Percentiles rank a stretch among this genome's conserved stretches.
Conservation (phyloP, 2,113 vertebrate genomes). For the cat (Felis catus) region DNA sequence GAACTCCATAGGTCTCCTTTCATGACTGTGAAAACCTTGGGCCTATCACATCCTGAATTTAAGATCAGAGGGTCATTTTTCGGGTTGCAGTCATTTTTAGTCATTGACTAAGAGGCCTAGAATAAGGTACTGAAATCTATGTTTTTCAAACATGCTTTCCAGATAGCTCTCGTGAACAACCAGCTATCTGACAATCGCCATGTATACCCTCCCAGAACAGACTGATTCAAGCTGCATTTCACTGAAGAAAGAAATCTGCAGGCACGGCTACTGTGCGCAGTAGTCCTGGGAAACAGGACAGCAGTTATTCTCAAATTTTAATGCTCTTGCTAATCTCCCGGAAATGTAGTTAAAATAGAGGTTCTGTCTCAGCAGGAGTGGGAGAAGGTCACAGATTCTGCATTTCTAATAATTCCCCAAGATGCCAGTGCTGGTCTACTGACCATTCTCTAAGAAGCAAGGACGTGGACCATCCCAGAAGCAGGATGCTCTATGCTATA, state of each 20-base stretch:
- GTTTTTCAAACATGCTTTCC: background rate
- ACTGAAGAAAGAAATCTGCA: background rate
- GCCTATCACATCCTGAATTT: background rate
- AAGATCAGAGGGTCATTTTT: background rate
- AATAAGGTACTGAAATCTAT: background rate
- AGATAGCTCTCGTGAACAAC: background rate
- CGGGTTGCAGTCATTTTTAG: background rate
- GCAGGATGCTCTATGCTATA: background rate
- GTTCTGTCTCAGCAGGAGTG: background rate
- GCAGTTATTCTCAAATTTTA: background rate
- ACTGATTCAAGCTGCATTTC: background rate
- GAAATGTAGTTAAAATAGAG: background rate
- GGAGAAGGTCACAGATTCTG: background rate
- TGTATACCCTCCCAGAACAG: background rate
- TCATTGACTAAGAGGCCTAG: background rate
- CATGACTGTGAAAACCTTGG: background rate
- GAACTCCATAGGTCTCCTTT: background rate
- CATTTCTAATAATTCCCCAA: background rate
- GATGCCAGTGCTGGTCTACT: background rate
- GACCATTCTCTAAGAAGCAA: background rate
- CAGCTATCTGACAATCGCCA: background rate
- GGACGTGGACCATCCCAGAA: background rate
- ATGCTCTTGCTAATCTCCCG: background rate
- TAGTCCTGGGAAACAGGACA: background rate
- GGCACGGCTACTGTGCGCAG: fast-evolving